Evolutionary conservation across 2,797 vertebrate genomes (phyloP), one percentile per base, ranked within the genome.

Genomic region (Myripristis murdjan): DNA sequence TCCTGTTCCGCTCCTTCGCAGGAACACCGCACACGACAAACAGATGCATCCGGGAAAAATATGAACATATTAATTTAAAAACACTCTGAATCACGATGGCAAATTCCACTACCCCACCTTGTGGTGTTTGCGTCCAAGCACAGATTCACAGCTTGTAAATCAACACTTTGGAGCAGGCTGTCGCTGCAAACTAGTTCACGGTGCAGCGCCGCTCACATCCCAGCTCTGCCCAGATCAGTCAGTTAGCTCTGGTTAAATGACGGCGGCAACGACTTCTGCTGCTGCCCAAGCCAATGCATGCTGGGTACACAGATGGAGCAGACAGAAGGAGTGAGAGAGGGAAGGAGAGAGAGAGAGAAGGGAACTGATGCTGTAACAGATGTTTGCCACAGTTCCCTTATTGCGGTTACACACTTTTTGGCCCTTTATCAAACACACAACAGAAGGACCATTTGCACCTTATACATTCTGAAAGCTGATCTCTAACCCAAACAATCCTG

Each of bases 241-340:
- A 79, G 90, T 90, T 82, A 81, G 90, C 81, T 85, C 82, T 84
- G 83, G 84, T 90, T 88, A 89, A 92, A 89, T 61, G 81, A 82
- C 75, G 55, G 83, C 81, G 83, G 89, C 83, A 84, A 74, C 63
- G 22, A 88, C 79, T 87, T 44, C 67, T 62, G 28, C 81, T 72
- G 72, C 77, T 53, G 73, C 68, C 77, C 58, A 41, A 86, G 88
- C 89, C 88, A 91, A 84, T 84, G 83, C 92, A 90, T 86, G 87
- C 90, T 90, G 92, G 86, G 91, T 82, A 89, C 87, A 82, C 92
- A 94, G 92, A 94, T 93, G 93, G 93, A 91, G 84, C 24, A 51
- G 88, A 92, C 92, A 93, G 92, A 93, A 90, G 91, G 93, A 88
- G 81, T 81, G 35, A 57, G 47, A 52, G 61, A 14, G 23, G 24